Evolutionary conservation across 1,140 invertebrate species (phyloP), one percentile per base, ranked within the genome.

Genomic region (Philopotamus ludificatus): DNA sequence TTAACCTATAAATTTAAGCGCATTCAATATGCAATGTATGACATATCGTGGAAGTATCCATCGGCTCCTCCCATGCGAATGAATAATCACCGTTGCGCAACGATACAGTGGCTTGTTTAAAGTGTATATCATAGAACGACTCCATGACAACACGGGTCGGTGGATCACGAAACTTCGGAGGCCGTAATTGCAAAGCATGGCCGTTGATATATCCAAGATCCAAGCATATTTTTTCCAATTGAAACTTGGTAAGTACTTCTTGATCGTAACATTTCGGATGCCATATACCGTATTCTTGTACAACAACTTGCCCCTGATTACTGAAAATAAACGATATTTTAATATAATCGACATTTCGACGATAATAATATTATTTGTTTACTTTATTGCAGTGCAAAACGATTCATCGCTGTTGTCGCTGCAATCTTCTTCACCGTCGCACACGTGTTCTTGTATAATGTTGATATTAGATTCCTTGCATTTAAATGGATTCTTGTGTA

Each of bases 401-500:
- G 70, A 66, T 73, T 91, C 90, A 71, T 92, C 90, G 44, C 89
- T 85, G 1, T 84, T 85, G 63, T 85, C 78, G 0, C 84, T 82
- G 74, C 90, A 92, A 71, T 92, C 89, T 0, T 70, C 67, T 1
- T 84, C 73, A 10, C 84, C 86, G 70, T 92, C 89, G 71, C 89
- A 92, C 1, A 91, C 82, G 73, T 88, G 84, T 58, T 90, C 88
- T 10, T 75, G 76, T 0, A 87, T 80, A 20, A 92, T 81, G 68
- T 89, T 91, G 18, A 76, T 74, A 1, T 81, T 76, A 1, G 41
- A 42, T 25, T 51, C 41, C 3, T 28, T 44, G 25, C 65, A 79
- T 73, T 70, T 75, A 47, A 71, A 76, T 42, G 65, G 71, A 39
- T 72, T 66, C 16, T 74, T 75, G n/a, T 76, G 74, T 12, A 77